Percentiles rank a stretch among this genome's conserved stretches.
These are phyloP conservation scores for Astyanax mexicanus DNA, from an alignment of 2,797 vertebrate genomes.

Conservation along the genomic window DNA sequence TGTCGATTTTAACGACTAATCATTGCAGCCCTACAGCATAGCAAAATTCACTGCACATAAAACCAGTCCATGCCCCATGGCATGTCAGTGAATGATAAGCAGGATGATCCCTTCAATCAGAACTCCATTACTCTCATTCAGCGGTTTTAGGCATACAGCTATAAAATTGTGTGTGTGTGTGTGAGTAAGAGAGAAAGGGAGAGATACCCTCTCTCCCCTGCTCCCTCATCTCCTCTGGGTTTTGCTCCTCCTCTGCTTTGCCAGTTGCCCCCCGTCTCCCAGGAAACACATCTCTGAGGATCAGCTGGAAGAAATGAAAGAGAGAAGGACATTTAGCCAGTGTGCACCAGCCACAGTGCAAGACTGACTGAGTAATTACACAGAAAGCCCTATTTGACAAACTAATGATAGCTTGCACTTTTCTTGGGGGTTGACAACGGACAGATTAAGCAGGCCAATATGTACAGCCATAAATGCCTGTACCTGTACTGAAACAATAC, in stretches of 20 bases:
- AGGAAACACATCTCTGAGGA: slow-evolving; percentile 50
- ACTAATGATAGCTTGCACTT: slow-evolving; percentile 37
- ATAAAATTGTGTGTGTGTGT: background rate
- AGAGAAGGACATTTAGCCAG: slow-evolving; percentile 25
- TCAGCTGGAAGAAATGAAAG: slow-evolving; percentile 46
- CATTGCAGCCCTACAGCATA: too few relatives aligned
- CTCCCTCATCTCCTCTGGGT: slow-evolving; percentile 61
- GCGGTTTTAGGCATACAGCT: background rate
- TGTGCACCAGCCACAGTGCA: slow-evolving; percentile 18
- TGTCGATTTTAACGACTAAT: too few relatives aligned
- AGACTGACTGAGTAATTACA: slow-evolving; percentile 29
- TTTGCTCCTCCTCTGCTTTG: slow-evolving; percentile 49
- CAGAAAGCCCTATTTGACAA: slow-evolving; percentile 20
- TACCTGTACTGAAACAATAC: background rate
- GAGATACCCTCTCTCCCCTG: slow-evolving; percentile 64
- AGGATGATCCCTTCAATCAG: background rate
- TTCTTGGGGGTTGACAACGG: background rate
- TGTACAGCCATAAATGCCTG: background rate
- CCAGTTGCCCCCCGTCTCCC: slow-evolving; percentile 27
- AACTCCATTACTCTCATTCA: background rate
- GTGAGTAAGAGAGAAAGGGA: too few relatives aligned
- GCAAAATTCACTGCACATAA: too few relatives aligned
- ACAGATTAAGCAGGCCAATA: slow-evolving; percentile 16
- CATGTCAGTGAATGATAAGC: too few relatives aligned
- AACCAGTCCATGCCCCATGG: too few relatives aligned